Evolutionary conservation across 1,140 invertebrate species (phyloP).

Genomic region (Tenebrio molitor): DNA sequence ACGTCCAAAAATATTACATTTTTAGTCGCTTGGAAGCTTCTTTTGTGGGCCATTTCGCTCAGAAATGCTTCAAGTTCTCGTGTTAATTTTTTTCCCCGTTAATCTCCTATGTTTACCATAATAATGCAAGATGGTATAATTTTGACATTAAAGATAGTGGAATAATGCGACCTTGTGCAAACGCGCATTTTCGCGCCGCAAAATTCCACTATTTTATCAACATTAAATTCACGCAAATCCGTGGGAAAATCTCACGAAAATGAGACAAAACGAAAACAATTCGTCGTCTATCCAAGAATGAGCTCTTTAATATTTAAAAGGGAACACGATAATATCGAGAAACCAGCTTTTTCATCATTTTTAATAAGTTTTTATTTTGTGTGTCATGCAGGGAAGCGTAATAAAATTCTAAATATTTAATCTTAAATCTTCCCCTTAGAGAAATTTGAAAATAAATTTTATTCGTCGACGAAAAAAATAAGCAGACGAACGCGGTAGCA

Average conservation of each 20-base stretch:
- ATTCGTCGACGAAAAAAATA: not conserved
- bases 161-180: too few species aligned
- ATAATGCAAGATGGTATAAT: too few species aligned
- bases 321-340: not conserved
- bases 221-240: not conserved
- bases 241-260: not conserved
- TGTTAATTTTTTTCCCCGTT: too few species aligned
- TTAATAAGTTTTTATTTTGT: not conserved
- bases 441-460: not conserved
- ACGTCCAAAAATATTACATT: too few species aligned
- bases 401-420: not conserved
- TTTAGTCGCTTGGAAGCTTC: too few species aligned
- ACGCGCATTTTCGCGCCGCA: too few species aligned
- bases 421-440: not conserved
- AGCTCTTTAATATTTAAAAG: conserved; percentile 4
- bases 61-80: too few species aligned
- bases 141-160: too few species aligned
- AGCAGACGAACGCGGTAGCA: not conserved
- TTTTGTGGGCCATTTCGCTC: too few species aligned
- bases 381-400: not conserved
- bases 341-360: not conserved
- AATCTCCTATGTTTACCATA: too few species aligned
- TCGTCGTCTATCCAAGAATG: not conserved
- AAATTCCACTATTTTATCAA: not conserved
- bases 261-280: not conserved